A percentile compares a stretch with the other conserved stretches of the same genome.
Conservation (phyloP, 1,140 invertebrate genomes). For the Leucophenga varia region DNA sequence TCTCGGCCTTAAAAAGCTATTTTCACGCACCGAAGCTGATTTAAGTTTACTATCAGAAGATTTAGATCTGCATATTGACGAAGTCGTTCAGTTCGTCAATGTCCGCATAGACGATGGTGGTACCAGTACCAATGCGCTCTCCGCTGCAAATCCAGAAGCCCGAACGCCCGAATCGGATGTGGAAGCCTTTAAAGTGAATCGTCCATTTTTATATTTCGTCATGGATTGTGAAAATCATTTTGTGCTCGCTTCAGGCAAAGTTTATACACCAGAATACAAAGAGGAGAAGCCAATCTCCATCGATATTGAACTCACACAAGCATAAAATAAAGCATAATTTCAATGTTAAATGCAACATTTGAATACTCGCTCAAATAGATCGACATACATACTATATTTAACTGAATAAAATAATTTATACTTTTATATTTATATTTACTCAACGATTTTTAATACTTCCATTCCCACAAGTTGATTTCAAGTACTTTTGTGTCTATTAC, state of each 20-base stretch:
- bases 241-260: conserved; percentile 66
- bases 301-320: conserved; percentile 42
- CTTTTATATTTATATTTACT: no score
- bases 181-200: conserved; percentile 62
- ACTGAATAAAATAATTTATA: no score
- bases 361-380: no score
- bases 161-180: conserved; percentile 38
- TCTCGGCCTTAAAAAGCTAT: conserved; percentile 62
- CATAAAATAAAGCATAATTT: no score
- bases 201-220: conserved; percentile 70
- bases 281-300: conserved; percentile 41
- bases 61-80: conserved; percentile 61
- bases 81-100: conserved; percentile 64
- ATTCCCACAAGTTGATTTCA: no score
- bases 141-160: conserved; percentile 28
- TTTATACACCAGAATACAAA: conserved; percentile 56
- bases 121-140: conserved; percentile 38
- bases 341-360: no score
- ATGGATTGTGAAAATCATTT: conserved; percentile 63
- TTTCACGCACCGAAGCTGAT: conserved; percentile 61
- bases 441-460: no score
- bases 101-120: conserved; percentile 61
- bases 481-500: no score
- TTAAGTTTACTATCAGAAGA: conserved; percentile 61
- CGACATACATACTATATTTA: no score